A percentile compares a stretch with the other conserved stretches of the same genome.
Evolutionary conservation across 2,797 vertebrate species (phyloP).

Genomic region (Morus bassanus): DNA sequence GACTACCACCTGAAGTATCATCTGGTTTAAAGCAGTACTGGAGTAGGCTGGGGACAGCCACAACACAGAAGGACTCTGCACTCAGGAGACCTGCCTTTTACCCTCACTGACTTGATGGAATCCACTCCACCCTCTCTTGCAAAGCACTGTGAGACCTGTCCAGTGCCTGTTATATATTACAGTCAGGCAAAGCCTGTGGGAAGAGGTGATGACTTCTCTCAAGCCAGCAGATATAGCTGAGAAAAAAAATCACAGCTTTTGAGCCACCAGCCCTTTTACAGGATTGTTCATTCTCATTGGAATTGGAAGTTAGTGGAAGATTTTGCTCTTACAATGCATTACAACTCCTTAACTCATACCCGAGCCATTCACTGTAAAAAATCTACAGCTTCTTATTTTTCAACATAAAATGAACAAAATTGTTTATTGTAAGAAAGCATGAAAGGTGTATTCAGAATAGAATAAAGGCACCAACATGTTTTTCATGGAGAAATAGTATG

Average conservation of each 20-base stretch:
- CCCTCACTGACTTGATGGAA: background rate
- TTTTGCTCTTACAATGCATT: background rate
- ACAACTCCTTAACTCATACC: background rate
- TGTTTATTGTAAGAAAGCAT: background rate
- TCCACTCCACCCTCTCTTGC: background rate
- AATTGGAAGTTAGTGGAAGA: background rate
- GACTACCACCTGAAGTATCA: background rate
- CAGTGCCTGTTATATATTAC: background rate
- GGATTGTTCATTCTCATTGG: background rate
- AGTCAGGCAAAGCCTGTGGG: background rate
- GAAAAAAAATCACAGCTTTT: background rate
- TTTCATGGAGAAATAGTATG: background rate
- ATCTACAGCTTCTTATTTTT: background rate
- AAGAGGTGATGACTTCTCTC: background rate
- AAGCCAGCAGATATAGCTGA: background rate
- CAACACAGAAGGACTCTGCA: fast-evolving
- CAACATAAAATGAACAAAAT: background rate
- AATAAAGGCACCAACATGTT: background rate
- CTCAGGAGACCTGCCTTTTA: background rate
- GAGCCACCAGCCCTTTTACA: background rate
- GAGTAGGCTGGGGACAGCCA: background rate
- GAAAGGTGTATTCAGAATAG: background rate
- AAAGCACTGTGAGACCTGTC: background rate
- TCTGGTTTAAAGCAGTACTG: background rate
- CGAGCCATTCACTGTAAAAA: background rate